Evolutionary conservation across 1,140 invertebrate species (phyloP).

Genomic region (Tetramorium simillimum): DNA sequence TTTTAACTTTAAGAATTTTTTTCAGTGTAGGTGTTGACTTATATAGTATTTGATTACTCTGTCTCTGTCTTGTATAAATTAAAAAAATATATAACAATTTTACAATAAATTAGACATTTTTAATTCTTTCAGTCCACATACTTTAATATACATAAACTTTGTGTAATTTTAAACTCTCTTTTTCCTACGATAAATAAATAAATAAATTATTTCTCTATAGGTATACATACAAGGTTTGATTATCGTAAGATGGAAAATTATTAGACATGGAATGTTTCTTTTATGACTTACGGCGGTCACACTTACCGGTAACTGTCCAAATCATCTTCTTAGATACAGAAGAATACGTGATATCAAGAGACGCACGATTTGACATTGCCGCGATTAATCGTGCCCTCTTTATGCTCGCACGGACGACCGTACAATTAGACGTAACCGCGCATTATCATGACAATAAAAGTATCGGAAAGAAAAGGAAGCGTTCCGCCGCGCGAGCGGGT

Average conservation of each 20-base stretch:
- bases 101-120: neutral
- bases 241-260: neutral
- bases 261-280: neutral
- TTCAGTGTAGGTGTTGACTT: too few species aligned
- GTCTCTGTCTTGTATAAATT: neutral
- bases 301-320: neutral
- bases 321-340: slow-evolving; percentile 9
- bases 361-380: slow-evolving; percentile 23
- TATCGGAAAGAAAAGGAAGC: slow-evolving; percentile 41
- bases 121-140: neutral
- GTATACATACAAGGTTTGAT: neutral
- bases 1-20: too few species aligned
- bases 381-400: slow-evolving; percentile 49
- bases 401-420: slow-evolving; percentile 18
- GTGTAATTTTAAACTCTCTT: neutral
- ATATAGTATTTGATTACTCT: too few species aligned
- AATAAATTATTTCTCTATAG: neutral
- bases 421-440: slow-evolving; percentile 64
- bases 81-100: neutral
- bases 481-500: slow-evolving; percentile 10
- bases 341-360: neutral
- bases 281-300: neutral
- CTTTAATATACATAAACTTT: neutral
- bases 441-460: slow-evolving; percentile 68
- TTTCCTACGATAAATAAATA: neutral